phyloP scores from a whole-genome alignment of 1,140 invertebrate genomes.

The Calliphora vicina region DNA sequence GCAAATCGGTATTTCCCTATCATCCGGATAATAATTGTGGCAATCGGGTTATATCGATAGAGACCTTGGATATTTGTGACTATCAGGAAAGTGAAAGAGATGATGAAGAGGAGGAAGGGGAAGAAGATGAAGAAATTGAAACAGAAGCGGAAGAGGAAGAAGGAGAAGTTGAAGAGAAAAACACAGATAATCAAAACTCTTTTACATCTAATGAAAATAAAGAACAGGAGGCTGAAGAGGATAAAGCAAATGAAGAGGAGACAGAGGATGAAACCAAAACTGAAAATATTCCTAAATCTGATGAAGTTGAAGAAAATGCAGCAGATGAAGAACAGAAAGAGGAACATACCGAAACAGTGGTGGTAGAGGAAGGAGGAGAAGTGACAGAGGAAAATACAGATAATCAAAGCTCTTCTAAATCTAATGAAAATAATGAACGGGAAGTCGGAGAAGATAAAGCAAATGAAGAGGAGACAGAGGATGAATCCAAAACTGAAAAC shows the following conservation, averaged over 20 bases:
- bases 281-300: constrained; percentile 22
- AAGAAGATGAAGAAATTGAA: neutral
- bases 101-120: constrained; percentile 8
- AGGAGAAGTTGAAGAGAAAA: neutral
- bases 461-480: neutral
- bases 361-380: neutral
- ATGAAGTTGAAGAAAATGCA: neutral
- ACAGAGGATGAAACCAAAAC: neutral
- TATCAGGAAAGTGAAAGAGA: constrained; percentile 41
- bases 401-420: too few relatives aligned
- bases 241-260: neutral
- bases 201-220: neutral
- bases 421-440: neutral
- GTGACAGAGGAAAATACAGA: neutral
- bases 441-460: neutral
- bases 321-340: neutral
- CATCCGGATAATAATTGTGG: constrained; percentile 60
- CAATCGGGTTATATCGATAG: constrained; percentile 55
- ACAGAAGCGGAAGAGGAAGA: neutral
- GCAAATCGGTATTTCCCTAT: constrained; percentile 56
- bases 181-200: neutral
- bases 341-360: neutral
- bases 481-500: too few relatives aligned
- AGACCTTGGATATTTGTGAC: constrained; percentile 53
- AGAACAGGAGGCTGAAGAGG: too few relatives aligned